Evolutionary conservation across 2,888 invertebrate genomes (phyloP).

Genomic region (Amblyjoppa proteus): DNA sequence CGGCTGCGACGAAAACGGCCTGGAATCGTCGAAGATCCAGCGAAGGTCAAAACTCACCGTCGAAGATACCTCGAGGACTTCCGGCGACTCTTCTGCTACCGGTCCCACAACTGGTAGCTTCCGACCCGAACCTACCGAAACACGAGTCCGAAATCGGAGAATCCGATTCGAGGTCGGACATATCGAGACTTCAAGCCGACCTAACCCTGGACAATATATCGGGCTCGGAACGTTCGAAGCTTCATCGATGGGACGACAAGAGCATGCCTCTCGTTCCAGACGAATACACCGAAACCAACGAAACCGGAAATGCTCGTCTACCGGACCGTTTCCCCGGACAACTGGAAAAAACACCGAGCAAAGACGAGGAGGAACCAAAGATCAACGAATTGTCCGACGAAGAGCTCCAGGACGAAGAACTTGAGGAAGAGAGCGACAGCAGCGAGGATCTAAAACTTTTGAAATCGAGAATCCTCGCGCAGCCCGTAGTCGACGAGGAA

Average conservation of each 20-base stretch:
- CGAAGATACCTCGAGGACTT: constrained; percentile 66
- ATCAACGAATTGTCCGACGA: constrained; percentile 41
- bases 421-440: constrained; percentile 77
- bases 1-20: constrained; percentile 74
- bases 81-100: constrained; percentile 66
- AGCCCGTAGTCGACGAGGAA: constrained; percentile 79
- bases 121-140: constrained; percentile 80
- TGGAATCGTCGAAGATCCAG: constrained; percentile 79
- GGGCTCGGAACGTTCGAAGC: constrained; percentile 39
- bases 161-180: neutral
- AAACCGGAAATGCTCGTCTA: constrained; percentile 10
- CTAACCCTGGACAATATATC: neutral
- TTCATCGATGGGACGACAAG: constrained; percentile 72
- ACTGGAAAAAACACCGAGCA: constrained; percentile 55
- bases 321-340: constrained; percentile 6
- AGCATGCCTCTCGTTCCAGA: constrained; percentile 68
- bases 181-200: constrained; percentile 29
- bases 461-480: constrained; percentile 80
- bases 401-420: constrained; percentile 65
- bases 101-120: constrained; percentile 73
- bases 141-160: constrained; percentile 59
- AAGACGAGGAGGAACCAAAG: constrained; percentile 32
- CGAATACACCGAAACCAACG: constrained; percentile 23
- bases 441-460: constrained; percentile 80
- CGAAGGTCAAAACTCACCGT: constrained; percentile 78